phyloP scores from a whole-genome alignment of 1,140 invertebrate genomes.

The Hormaphis cornu region DNA sequence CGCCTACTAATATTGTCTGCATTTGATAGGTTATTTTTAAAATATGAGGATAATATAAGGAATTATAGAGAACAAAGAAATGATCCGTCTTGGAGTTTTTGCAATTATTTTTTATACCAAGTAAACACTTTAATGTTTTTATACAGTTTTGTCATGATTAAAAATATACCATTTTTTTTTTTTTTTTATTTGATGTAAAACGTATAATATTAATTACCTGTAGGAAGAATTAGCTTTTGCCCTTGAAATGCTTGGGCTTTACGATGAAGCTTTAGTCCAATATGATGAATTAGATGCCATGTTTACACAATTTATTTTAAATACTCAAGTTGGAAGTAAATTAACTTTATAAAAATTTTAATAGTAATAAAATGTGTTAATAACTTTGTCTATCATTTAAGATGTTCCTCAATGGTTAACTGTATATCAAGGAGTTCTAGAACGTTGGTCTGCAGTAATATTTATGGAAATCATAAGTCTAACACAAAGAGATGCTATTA shows the following conservation, averaged over 20 bases:
- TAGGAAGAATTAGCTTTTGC: constrained; percentile 93
- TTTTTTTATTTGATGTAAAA: not conserved
- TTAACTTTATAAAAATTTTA: constrained; percentile 14
- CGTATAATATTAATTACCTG: constrained; percentile 43
- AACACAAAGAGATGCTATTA: constrained; percentile 58
- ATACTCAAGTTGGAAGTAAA: constrained; percentile 71
- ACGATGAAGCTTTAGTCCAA: constrained; percentile 89
- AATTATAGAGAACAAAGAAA: constrained; percentile 81
- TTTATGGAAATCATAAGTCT: constrained; percentile 58
- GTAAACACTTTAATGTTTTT: too few species aligned
- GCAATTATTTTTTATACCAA: constrained; percentile 85
- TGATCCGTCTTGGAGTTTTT: constrained; percentile 86
- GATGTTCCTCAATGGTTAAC: constrained; percentile 71
- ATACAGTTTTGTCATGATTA: not conserved
- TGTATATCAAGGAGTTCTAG: constrained; percentile 63
- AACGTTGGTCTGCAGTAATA: constrained; percentile 72
- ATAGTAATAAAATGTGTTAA: not conserved
- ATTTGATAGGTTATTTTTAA: constrained; percentile 73
- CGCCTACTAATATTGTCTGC: constrained; percentile 73
- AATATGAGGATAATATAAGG: constrained; percentile 85
- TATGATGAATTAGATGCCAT: constrained; percentile 95
- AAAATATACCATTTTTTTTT: not conserved
- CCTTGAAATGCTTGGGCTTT: constrained; percentile 84
- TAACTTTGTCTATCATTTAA: constrained; percentile 38
- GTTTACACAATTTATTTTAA: constrained; percentile 91